Evolutionary conservation across 2,113 vertebrate genomes (phyloP).

Genomic region (Cochlearius cochlearius): DNA sequence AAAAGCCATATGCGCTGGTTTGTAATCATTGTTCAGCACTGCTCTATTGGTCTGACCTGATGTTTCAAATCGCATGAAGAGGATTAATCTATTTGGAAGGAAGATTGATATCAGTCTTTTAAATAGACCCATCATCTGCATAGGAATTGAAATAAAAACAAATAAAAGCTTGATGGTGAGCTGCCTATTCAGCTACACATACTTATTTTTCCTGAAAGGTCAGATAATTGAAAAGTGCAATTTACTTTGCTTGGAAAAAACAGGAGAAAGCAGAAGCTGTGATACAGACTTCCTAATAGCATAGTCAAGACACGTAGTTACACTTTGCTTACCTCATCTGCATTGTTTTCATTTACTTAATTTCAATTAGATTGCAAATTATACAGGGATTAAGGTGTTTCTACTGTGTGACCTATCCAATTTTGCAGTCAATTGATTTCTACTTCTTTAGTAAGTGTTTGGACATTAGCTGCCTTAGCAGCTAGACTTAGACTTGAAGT

Average conservation of each 20-base stretch:
- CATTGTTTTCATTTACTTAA: conserved; percentile 65
- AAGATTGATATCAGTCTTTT: background rate
- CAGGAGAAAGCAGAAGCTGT: background rate
- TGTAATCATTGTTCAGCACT: background rate
- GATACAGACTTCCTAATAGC: background rate
- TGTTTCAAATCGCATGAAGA: background rate
- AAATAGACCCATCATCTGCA: background rate
- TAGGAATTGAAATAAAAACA: background rate
- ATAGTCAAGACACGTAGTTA: background rate
- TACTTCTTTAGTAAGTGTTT: conserved; percentile 47
- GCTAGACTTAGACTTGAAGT: background rate
- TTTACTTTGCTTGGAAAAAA: background rate
- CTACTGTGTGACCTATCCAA: conserved; percentile 50
- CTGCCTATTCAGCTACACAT: background rate
- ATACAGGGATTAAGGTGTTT: conserved; percentile 57
- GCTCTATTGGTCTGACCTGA: background rate
- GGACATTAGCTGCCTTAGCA: conserved; percentile 14
- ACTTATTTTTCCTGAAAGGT: background rate
- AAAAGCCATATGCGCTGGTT: background rate
- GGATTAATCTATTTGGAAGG: background rate
- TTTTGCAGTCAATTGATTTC: conserved; percentile 64
- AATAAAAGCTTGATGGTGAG: background rate
- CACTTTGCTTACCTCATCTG: conserved; percentile 43
- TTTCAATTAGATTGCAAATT: conserved; percentile 64
- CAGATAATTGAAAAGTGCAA: conserved; percentile 30